Base-by-base conservation (phyloP, 2,113 vertebrate species). In the Cyanoliseus patagonus region DNA sequence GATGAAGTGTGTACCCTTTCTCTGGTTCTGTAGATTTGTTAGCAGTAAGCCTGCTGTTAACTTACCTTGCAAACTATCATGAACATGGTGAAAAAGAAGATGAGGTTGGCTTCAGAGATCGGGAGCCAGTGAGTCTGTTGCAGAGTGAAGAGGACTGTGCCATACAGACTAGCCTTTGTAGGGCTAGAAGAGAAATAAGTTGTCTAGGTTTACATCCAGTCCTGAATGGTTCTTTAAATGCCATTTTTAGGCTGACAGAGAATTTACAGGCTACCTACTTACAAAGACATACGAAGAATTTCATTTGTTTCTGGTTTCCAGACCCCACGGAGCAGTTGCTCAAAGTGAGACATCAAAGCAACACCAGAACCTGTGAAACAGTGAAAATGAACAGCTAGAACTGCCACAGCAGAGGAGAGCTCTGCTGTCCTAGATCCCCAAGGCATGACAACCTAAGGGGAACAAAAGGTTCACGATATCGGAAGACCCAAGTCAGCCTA, bases 251-350 rank as follows among this genome's bases (percentile, higher is more conserved):
- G 20, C 69, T 88, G 74, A 62, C 27, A 57, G 72, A 76, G 66
- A 66, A 63, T 39, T n/a, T 37, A 20, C 79, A 78, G 41, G 73
- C 17, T 81, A n/a, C 8, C 41, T 83, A 98, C 99, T 99, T 92
- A 99, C 99, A 99, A 99, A 97, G 99, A 99, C 99, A 99, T 99
- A 85, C 98, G 99, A 93, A 99, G 98, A 92, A 99, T 97, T 97
- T 99, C 99, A 0, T 99, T 99, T 92, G 98, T 98, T 92, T 99
- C 99, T 10, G 99, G 99, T 92, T 98, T 99, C 99, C 99, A 99
- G 95, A 99, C 97, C 7, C 99, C 99, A 39, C 99, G 99, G 88
- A 99, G 95, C 93, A 99, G 98, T 97, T 99, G 99, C 96, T 99
- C 99, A 46, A 99, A 98, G 95, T 99, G 99, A n/a, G 99, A 99